Base-by-base conservation (phyloP, 2,797 vertebrate genomes). In the Anguilla anguilla region DNA sequence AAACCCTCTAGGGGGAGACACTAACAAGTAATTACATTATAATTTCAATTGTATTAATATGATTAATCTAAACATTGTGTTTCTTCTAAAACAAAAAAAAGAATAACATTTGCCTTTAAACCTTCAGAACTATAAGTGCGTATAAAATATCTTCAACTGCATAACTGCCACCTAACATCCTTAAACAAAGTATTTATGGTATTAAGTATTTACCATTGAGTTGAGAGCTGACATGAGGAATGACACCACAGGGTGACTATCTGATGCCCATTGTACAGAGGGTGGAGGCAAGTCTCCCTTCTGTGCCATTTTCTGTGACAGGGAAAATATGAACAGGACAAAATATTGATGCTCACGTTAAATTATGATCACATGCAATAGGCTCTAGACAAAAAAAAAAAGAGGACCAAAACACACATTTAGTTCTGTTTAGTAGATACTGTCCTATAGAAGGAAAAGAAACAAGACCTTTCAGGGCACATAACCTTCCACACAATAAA, bases 191-290 rank as follows among this genome's bases (percentile, higher is more conserved):
- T 46, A 46, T 46, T 46, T 46, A 46, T 46, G 43, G 43, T 46
- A 46, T 6, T 46, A 39, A 4, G n/a, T 55, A 22, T 90, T 93
- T 89, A 97, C 96, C 96, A 97, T 95, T 46, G 96, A 96, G 83
- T 96, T 96, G 0, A 97, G 93, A 2, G 95, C 96, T 57, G 96
- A 96, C 95, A 96, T 95, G 84, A 97, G 95, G 88, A 96, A 94
- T 0, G 92, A 95, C 79, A 96, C 93, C 88, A 95, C 95, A 93
- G 96, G 93, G 89, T 93, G 94, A 91, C 92, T 95, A 89, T 95
- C 95, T 0, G 92, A 92, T 3, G 93, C 91, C 5, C 94, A 93
- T 51, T 96, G 95, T 17, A 74, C 86, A 25, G 87, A 57, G 0
- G 94, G 91, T 0, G 90, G 10, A 9, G 89, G 81, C 31, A 92